These are phyloP conservation scores for Colostygia pectinataria DNA, from an alignment of 2,888 invertebrate species.

Conservation along the genomic window DNA sequence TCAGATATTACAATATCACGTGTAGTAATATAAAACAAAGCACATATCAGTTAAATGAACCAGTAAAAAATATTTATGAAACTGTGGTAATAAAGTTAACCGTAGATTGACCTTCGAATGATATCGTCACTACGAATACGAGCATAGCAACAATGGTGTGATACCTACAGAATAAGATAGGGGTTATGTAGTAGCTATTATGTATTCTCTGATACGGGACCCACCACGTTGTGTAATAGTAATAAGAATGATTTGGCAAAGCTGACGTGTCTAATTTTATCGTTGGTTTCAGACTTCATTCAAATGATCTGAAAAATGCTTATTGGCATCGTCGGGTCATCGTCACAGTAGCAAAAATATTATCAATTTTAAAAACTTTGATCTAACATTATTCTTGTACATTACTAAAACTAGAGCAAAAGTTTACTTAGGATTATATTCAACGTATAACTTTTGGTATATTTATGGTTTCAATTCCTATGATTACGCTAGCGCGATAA, in stretches of 20 bases:
- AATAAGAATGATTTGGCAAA: conserved; percentile 34
- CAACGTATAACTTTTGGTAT: too few relatives aligned
- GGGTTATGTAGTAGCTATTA: conserved; percentile 18
- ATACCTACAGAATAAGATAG: conserved; percentile 23
- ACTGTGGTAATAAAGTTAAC: conserved; percentile 15
- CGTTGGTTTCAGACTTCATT: conserved; percentile 21
- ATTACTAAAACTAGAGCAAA: too few relatives aligned
- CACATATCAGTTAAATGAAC: conserved; percentile 6
- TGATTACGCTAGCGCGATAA: conserved; percentile 33
- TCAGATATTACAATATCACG: background rate
- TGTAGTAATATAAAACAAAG: background rate
- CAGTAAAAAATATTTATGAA: conserved; percentile 7
- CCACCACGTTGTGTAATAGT: conserved; percentile 18
- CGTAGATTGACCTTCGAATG: conserved; percentile 31
- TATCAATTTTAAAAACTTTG: background rate
- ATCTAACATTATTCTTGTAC: too few relatives aligned
- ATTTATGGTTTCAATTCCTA: conserved; percentile 1
- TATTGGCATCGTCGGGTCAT: background rate
- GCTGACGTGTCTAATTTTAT: conserved; percentile 26
- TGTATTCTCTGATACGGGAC: conserved; percentile 11
- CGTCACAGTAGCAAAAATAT: background rate
- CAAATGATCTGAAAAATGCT: conserved; percentile 1
- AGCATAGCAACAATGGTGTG: conserved; percentile 31
- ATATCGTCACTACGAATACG: conserved; percentile 24
- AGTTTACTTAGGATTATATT: too few relatives aligned